Base-by-base conservation (phyloP, 1,140 invertebrate species). In the Parapsyche elsis region DNA sequence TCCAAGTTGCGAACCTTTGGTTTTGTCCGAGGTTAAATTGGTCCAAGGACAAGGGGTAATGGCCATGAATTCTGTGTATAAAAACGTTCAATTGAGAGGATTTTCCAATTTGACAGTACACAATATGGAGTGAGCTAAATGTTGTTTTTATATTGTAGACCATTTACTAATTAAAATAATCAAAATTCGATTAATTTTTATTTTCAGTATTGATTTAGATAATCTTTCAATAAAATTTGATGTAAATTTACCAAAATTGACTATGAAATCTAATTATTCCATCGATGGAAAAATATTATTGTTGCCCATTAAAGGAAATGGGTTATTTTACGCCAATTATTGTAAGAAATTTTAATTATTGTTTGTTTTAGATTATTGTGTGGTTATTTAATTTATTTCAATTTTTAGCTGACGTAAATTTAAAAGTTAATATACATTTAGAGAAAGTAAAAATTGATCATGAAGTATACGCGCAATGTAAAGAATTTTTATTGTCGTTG, bases 241-340 rank as follows among this genome's bases (percentile, higher is more conserved):
- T 67, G 46, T 93, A 21, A 89, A 86, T 67, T 85, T 93, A 19
- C 92, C 92, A 9, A 85, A 87, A 19, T 81, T 93, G 19, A 84
- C 88, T 44, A 87, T 93, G 86, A 86, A 84, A 5, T 86, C 90
- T 0, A 84, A 90, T 21, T 93, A 93, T 83, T 85, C 81, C 0
- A 90, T 93, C 80, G 84, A 90, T 44, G 92, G 92, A 30, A 90
- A 88, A 83, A 91, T 93, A 59, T 84, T 93, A 78, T 89, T 93
- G 89, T 86, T 93, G 85, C 92, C 92, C 0, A 89, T 93, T 23
- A 84, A 83, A 4, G 92, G 92, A 49, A 86, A 89, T 70, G 92
- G 92, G 16, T 75, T 84, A 16, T 90, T 89, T 24, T 83, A 83
- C 71, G 90, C 90, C 46, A 92, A 92, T 83, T 84, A 87, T 80